These are phyloP conservation scores for Argyra leucocephala DNA, from an alignment of 2,888 invertebrate genomes.

Conservation along the genomic window DNA sequence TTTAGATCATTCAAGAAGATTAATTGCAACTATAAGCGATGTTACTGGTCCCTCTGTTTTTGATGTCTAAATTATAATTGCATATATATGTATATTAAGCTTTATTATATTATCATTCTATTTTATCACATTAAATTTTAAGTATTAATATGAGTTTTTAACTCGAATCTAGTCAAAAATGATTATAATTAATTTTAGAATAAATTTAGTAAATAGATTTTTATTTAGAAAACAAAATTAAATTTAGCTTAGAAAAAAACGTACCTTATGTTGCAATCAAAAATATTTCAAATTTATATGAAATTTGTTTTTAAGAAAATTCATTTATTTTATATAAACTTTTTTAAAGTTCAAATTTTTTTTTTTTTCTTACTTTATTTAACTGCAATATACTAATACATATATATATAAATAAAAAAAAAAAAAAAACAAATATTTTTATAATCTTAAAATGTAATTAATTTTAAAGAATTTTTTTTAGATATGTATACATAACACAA, in stretches of 20 bases:
- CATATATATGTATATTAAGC: no score
- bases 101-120: no score
- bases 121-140: no score
- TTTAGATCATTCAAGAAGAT: slow-evolving; percentile 69
- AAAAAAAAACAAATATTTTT: no score
- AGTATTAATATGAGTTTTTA: no score
- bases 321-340: neutral
- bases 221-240: neutral
- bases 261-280: neutral
- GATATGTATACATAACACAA: no score
- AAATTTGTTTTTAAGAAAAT: neutral
- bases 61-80: neutral
- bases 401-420: no score
- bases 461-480: no score
- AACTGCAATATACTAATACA: neutral
- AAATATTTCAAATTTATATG: neutral
- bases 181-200: neutral
- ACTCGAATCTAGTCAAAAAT: neutral
- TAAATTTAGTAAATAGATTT: neutral
- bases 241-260: neutral
- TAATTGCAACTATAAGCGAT: slow-evolving; percentile 57
- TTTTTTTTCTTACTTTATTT: neutral
- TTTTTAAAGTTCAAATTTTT: neutral
- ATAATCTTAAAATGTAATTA: no score
- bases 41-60: slow-evolving; percentile 22